These are phyloP conservation scores for Agrilus cyanescens DNA, from an alignment of 2,888 invertebrate genomes.

Conservation along the genomic window DNA sequence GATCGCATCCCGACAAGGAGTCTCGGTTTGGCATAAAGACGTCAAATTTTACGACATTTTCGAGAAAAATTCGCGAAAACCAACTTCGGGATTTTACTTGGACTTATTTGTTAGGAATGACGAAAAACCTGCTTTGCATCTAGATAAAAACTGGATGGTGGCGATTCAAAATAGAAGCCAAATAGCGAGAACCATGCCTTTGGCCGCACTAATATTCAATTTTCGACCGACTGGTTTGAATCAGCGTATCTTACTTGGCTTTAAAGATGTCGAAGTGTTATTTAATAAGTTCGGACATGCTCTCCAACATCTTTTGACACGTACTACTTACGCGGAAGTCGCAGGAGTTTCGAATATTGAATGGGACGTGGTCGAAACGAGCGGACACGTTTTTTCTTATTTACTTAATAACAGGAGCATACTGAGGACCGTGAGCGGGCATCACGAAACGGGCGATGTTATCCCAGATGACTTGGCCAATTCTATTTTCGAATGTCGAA, in stretches of 20 bases:
- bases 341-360: constrained; percentile 80
- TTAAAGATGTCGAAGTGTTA: constrained; percentile 61
- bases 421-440: constrained; percentile 51
- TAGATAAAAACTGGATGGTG: constrained; percentile 65
- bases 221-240: constrained; percentile 54
- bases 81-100: constrained; percentile 73
- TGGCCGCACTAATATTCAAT: constrained; percentile 75
- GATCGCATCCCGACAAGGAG: constrained; percentile 52
- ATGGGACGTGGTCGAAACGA: constrained; percentile 85
- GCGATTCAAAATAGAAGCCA: constrained; percentile 63
- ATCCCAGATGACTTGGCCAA: constrained; percentile 54
- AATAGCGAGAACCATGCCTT: constrained; percentile 51
- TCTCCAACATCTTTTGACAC: constrained; percentile 75
- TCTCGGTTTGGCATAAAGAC: constrained; percentile 74
- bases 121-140: constrained; percentile 47
- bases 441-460: constrained; percentile 61
- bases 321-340: constrained; percentile 69
- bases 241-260: constrained; percentile 58
- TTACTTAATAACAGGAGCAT: constrained; percentile 60
- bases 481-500: constrained; percentile 49
- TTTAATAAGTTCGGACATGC: constrained; percentile 82
- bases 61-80: constrained; percentile 50
- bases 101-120: constrained; percentile 61
- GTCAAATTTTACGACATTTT: constrained; percentile 73
- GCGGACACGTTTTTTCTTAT: constrained; percentile 70